Base-by-base conservation (phyloP, 2,888 invertebrate genomes). In the Chloroclysta siterata region DNA sequence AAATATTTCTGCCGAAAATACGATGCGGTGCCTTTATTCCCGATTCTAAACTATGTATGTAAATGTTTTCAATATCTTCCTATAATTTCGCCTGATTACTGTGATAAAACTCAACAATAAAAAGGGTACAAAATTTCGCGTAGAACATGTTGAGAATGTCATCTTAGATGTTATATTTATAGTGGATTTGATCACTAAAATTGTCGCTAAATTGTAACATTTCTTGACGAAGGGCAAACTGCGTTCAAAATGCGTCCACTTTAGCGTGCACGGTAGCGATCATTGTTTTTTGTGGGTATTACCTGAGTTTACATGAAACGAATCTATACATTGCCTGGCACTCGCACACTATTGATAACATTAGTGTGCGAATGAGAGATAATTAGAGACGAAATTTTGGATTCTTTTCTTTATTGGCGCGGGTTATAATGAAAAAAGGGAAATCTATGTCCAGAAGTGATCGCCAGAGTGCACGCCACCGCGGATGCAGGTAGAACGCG, bases 151-250 rank as follows among this genome's bases (percentile, higher is more conserved):
- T 52, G 58, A 56, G 72, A 70, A 70, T 72, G 72, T 63, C 68
- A 68, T 67, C 65, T 28, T 65, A 65, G 65, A 54, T 57, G 52
- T 63, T 71, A 63, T 60, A 59, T 69, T 62, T 54, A 50, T 63
- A 54, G 53, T 57, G 62, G 72, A 65, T 72, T 72, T 72, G 68
- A 70, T 72, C 70, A 70, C 72, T 70, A 56, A 69, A 68, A 60
- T 56, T 60, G 4, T 3, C 13, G 44, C 46, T 44, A 48, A 53
- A 53, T 51, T 51, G 36, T 51, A 36, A 51, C 8, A 51, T 14
- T 48, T 48, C 46, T 39, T 39, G 2, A 8, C 36, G 36, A 39
- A 39, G 11, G 11, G 2, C 36, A 33, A 33, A 8, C 11, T 39
- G 36, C 8, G 11, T 39, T 11, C 36, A 33, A 33, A 8, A 1